Evolutionary conservation across 2,113 vertebrate species (phyloP).

Genomic region (Isichthys henryi): DNA sequence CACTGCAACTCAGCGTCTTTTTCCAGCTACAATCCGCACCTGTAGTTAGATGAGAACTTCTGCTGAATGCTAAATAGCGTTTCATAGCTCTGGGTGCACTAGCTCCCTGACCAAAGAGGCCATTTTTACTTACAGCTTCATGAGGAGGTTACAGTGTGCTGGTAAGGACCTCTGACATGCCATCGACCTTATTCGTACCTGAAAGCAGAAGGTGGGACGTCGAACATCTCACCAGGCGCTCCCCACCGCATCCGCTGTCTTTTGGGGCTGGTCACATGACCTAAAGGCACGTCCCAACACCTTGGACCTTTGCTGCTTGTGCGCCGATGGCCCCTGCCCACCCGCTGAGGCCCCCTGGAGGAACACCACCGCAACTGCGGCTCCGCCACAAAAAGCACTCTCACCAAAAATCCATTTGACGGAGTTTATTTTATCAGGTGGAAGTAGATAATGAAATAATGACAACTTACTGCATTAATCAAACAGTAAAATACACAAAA

Average conservation of each 20-base stretch:
- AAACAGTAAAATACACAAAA: background rate
- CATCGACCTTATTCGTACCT: background rate
- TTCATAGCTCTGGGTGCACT: background rate
- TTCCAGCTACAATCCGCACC: background rate
- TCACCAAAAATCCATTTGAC: background rate
- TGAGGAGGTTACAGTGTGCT: background rate
- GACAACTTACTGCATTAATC: background rate
- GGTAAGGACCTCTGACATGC: background rate
- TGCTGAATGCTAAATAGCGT: background rate
- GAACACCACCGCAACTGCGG: background rate
- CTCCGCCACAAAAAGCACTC: background rate
- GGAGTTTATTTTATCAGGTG: conserved; percentile 17
- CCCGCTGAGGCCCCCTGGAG: background rate
- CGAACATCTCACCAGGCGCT: background rate
- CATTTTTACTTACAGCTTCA: background rate
- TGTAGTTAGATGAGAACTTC: background rate
- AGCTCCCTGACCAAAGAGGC: background rate
- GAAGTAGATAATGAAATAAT: background rate
- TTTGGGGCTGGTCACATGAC: background rate
- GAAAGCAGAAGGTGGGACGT: background rate
- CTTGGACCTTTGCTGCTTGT: background rate
- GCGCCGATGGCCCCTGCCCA: background rate
- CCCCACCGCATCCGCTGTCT: background rate
- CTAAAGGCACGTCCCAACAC: background rate
- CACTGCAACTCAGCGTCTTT: background rate